A percentile compares a stretch with the other conserved stretches of the same genome.
These are phyloP conservation scores for Erethizon dorsatum DNA, from an alignment of 2,797 vertebrate species.

Conservation along the genomic window DNA sequence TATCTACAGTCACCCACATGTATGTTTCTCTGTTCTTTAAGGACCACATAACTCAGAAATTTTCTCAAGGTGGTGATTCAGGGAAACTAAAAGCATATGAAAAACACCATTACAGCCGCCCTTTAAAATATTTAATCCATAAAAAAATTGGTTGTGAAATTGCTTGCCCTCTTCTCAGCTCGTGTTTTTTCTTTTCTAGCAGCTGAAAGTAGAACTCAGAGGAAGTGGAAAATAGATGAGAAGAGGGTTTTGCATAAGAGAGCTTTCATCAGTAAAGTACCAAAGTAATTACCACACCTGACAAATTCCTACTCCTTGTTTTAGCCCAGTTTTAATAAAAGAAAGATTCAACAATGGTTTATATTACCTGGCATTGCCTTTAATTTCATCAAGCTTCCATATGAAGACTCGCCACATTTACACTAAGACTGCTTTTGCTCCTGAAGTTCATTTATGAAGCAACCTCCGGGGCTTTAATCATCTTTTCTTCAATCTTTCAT, in stretches of 20 bases:
- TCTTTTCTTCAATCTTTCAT: conserved; percentile 77
- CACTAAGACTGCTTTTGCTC: conserved; percentile 72
- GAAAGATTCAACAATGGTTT: conserved; percentile 82
- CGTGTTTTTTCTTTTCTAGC: conserved; percentile 61
- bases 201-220: conserved; percentile 65
- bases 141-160: conserved; percentile 26
- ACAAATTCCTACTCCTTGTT: conserved; percentile 78
- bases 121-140: conserved; percentile 51
- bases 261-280: conserved; percentile 75
- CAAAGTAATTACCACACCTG: conserved; percentile 80
- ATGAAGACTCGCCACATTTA: conserved; percentile 74
- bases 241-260: conserved; percentile 67
- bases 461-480: conserved; percentile 68
- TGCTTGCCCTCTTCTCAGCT: background rate
- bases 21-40: conserved; percentile 30
- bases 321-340: conserved; percentile 83
- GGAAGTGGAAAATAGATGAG: conserved; percentile 72
- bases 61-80: conserved; percentile 52
- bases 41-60: conserved; percentile 37
- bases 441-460: conserved; percentile 75
- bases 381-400: conserved; percentile 79
- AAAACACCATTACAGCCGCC: background rate
- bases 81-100: conserved; percentile 4
- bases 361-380: conserved; percentile 75
- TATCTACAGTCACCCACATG: background rate